Evolutionary conservation across 2,113 vertebrate species (phyloP).

Genomic region (Otocyon megalotis): DNA sequence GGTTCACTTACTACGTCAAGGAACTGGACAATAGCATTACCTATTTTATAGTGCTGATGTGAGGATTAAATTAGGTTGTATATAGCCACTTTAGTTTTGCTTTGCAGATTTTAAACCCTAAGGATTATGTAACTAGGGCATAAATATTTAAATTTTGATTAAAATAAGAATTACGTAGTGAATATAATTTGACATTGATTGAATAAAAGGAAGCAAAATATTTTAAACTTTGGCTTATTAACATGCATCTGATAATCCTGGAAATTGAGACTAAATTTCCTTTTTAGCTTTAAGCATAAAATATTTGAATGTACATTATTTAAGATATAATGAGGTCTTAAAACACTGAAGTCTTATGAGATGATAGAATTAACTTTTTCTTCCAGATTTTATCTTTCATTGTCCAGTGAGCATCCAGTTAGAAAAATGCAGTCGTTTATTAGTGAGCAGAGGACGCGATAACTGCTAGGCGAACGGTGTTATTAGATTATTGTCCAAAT

Average conservation of each 20-base stretch:
- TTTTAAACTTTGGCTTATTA: background rate
- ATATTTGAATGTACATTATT: conserved; percentile 45
- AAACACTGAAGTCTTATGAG: background rate
- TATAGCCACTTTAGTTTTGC: background rate
- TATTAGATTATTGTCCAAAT: background rate
- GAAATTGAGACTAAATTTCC: conserved; percentile 1
- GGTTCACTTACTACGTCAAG: fast-evolving
- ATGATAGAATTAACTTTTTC: background rate
- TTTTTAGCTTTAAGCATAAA: conserved; percentile 35
- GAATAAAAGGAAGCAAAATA: background rate
- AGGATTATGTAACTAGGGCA: background rate
- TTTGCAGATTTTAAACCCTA: conserved; percentile 35
- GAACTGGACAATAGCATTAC: background rate
- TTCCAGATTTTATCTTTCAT: background rate
- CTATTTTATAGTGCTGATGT: background rate
- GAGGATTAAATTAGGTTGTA: background rate
- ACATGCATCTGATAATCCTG: background rate
- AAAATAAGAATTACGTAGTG: background rate
- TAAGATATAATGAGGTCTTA: background rate
- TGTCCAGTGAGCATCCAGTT: background rate
- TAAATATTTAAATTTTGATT: conserved; percentile 14
- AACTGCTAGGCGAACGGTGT: background rate
- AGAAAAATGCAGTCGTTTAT: background rate
- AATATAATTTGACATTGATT: background rate
- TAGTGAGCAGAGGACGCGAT: background rate